Percentiles rank a stretch among this genome's conserved stretches.
phyloP scores from a whole-genome alignment of 2,113 vertebrate genomes.

The Maccullochella peelii region DNA sequence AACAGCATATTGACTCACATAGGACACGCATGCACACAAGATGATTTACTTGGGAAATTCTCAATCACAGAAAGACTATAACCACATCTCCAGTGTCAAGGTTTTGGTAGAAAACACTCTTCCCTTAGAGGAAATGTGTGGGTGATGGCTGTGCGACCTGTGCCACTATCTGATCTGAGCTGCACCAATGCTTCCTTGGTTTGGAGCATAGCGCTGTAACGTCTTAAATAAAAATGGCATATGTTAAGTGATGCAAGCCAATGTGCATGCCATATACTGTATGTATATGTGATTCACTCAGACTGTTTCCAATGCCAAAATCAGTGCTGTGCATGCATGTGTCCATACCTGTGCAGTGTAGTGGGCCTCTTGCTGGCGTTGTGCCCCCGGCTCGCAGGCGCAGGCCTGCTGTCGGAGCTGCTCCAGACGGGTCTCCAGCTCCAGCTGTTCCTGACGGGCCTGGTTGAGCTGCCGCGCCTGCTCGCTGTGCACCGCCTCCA shows the following conservation, averaged over 20 bases:
- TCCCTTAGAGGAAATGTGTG: not conserved
- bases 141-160: not conserved
- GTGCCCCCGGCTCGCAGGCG: slow-evolving; percentile 89
- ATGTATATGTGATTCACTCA: not conserved
- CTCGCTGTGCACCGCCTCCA: slow-evolving; percentile 93
- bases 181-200: not conserved
- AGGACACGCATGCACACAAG: not conserved
- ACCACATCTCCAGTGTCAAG: slow-evolving; percentile 3
- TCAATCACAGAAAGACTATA: not conserved
- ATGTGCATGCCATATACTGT: not conserved
- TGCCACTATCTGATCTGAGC: not conserved
- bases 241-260: slow-evolving; percentile 7
- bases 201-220: not conserved
- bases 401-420: slow-evolving; percentile 95
- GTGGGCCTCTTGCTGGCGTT: slow-evolving; percentile 93
- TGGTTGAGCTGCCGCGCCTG: slow-evolving; percentile 94
- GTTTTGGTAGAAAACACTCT: slow-evolving; percentile 8
- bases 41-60: slow-evolving; percentile 16
- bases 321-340: not conserved
- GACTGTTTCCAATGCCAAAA: not conserved
- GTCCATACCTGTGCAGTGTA: slow-evolving; percentile 92
- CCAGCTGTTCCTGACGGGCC: slow-evolving; percentile 93
- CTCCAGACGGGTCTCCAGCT: slow-evolving; percentile 94
- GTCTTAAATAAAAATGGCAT: slow-evolving; percentile 25
- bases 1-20: slow-evolving; percentile 11